Percentiles rank a stretch among this genome's conserved stretches.
phyloP scores from a whole-genome alignment of 2,888 invertebrate species.

The Hipparchia sbordonii region DNA sequence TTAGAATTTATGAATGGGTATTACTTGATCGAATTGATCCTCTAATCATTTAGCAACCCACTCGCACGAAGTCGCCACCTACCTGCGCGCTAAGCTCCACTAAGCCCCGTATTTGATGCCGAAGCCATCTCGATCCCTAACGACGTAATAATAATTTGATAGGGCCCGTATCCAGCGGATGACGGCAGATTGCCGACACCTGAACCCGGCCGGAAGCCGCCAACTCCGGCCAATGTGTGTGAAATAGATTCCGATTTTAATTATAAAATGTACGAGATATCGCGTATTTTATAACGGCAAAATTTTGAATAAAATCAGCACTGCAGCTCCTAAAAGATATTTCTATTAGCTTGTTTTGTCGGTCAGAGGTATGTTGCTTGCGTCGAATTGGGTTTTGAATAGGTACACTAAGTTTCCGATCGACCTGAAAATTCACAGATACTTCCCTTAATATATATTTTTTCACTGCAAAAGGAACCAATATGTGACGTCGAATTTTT shows the following conservation, averaged over 20 bases:
- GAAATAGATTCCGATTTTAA: constrained; percentile 6
- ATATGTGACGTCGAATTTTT: too few relatives aligned
- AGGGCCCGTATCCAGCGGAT: constrained; percentile 25
- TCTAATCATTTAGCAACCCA: background rate
- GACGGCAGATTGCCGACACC: constrained; percentile 29
- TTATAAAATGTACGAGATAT: background rate
- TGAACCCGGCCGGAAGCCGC: constrained; percentile 26
- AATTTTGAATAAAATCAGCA: too few relatives aligned
- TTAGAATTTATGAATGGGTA: too few relatives aligned
- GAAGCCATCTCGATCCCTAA: constrained; percentile 30
- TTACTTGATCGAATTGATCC: too few relatives aligned
- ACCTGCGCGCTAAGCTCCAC: constrained; percentile 19
- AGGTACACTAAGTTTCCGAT: too few relatives aligned
- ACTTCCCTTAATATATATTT: too few relatives aligned
- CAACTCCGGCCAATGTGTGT: constrained; percentile 15
- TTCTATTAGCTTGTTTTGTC: too few relatives aligned
- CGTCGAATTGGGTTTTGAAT: too few relatives aligned
- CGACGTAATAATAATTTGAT: constrained; percentile 34
- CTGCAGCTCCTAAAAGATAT: too few relatives aligned
- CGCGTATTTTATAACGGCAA: background rate
- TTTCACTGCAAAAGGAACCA: too few relatives aligned
- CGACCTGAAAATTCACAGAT: too few relatives aligned
- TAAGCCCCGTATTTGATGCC: constrained; percentile 29
- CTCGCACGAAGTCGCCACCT: background rate
- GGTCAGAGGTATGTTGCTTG: too few relatives aligned